A percentile compares a stretch with the other conserved stretches of the same genome.
Conservation (phyloP, 30 jellyfish, hydroid and myxozoan species). For the Chrysaora quinquecirrha region DNA sequence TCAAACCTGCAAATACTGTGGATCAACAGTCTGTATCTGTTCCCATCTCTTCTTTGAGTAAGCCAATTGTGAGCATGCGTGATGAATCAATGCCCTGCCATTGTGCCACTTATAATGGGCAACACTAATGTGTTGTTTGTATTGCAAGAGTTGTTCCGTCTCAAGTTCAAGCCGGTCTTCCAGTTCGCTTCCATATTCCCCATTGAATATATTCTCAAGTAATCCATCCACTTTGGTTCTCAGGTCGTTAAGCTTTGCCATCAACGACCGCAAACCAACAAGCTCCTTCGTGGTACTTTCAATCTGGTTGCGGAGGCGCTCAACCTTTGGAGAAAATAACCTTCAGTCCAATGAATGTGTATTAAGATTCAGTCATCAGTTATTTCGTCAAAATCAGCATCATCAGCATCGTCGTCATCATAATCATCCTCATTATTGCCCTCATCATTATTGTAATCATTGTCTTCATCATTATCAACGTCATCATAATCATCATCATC, state of each 20-base stretch:
- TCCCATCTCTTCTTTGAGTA: slow-evolving; percentile 81
- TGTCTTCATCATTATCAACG: no score
- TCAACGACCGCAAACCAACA: slow-evolving; percentile 17
- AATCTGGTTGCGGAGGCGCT: slow-evolving; percentile 58
- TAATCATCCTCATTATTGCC: no score
- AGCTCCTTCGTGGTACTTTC: slow-evolving; percentile 29
- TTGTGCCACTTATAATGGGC: slow-evolving; percentile 85
- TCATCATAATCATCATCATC: no score
- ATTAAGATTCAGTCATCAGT: no score
- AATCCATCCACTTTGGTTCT: slow-evolving; percentile 76
- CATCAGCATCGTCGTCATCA: no score
- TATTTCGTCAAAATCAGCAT: no score
- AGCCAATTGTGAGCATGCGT: slow-evolving; percentile 87
- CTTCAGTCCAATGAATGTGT: no score
- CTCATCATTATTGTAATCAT: no score
- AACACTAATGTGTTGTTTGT: slow-evolving; percentile 72
- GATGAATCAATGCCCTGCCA: slow-evolving; percentile 65
- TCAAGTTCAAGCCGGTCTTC: slow-evolving; percentile 86
- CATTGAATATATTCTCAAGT: slow-evolving; percentile 81
- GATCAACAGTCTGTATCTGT: slow-evolving; percentile 59
- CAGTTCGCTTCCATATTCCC: slow-evolving; percentile 87
- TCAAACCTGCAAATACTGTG: slow-evolving; percentile 46
- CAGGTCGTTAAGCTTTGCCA: slow-evolving; percentile 42
- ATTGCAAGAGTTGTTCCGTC: slow-evolving; percentile 72
- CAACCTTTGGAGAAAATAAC: slow-evolving; percentile 54